Base-by-base conservation (phyloP, 37 sponge, comb jelly and placozoan species). In the Hormiphora californensis region DNA sequence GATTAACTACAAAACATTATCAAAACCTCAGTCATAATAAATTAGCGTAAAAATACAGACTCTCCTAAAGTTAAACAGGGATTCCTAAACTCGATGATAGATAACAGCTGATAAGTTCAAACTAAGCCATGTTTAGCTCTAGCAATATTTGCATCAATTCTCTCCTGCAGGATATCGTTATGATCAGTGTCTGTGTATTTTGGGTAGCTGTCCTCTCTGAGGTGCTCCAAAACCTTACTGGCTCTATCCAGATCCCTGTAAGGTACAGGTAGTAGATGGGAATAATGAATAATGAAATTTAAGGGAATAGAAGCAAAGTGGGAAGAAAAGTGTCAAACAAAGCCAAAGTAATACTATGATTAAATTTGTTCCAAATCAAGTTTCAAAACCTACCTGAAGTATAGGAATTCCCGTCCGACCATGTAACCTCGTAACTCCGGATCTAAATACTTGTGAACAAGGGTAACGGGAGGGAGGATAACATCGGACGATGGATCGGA, bases 301-400 rank as follows among this genome's bases (percentile, higher is more conserved):
- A n/a, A n/a, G n/a, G n/a, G n/a, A n/a, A n/a, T n/a, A n/a, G n/a
- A n/a, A n/a, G n/a, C n/a, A n/a, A n/a, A n/a, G n/a, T n/a, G n/a
- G n/a, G n/a, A n/a, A n/a, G n/a, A n/a, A n/a, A n/a, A n/a, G n/a
- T n/a, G n/a, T n/a, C n/a, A n/a, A n/a, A n/a, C n/a, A n/a, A n/a
- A n/a, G n/a, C n/a, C n/a, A n/a, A n/a, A n/a, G n/a, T n/a, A n/a
- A n/a, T n/a, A n/a, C n/a, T n/a, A n/a, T n/a, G n/a, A n/a, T n/a
- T n/a, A n/a, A n/a, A n/a, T n/a, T n/a, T n/a, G n/a, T n/a, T n/a
- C n/a, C n/a, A n/a, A n/a, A n/a, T n/a, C n/a, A n/a, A n/a, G n/a
- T n/a, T n/a, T n/a, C n/a, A n/a, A n/a, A n/a, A n/a, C n/a, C 28
- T 73, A 73, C 81, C 81, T 73, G 81, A 73, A 73, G 81, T 73